Evolutionary conservation across 2,113 vertebrate species (phyloP).

Genomic region (Oreotragus oreotragus): DNA sequence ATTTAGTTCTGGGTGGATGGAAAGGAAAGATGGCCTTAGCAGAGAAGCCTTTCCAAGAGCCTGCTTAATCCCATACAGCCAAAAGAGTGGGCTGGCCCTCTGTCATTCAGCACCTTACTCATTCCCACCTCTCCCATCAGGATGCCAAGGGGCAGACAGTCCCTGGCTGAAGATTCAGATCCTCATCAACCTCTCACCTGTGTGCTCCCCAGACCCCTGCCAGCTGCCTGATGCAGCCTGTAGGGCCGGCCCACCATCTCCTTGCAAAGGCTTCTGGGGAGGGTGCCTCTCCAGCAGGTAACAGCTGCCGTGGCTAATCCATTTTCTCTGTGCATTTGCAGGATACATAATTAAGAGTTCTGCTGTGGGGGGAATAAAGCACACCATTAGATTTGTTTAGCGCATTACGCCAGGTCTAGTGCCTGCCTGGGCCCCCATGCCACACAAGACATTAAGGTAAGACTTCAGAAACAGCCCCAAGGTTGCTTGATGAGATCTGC

Average conservation of each 20-base stretch:
- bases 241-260: neutral
- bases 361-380: slow-evolving; percentile 58
- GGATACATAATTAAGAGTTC: slow-evolving; percentile 60
- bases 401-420: neutral
- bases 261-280: neutral
- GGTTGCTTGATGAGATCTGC: neutral
- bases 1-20: neutral
- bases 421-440: slow-evolving; percentile 40
- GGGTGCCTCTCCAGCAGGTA: neutral
- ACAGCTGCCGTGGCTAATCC: slow-evolving; percentile 71
- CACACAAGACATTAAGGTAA: slow-evolving; percentile 13
- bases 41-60: neutral
- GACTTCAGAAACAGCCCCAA: neutral
- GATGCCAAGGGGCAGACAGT: neutral
- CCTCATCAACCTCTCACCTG: neutral
- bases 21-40: neutral
- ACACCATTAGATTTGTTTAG: slow-evolving; percentile 48
- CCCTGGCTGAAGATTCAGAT: neutral
- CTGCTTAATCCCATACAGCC: neutral
- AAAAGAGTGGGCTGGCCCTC: neutral
- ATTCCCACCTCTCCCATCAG: neutral
- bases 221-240: neutral
- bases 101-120: neutral
- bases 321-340: slow-evolving; percentile 46
- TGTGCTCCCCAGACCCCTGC: neutral